Percentiles rank a stretch among this genome's conserved stretches.
Evolutionary conservation across 2,113 vertebrate genomes (phyloP).

Genomic region (Sceloporus tristichus): DNA sequence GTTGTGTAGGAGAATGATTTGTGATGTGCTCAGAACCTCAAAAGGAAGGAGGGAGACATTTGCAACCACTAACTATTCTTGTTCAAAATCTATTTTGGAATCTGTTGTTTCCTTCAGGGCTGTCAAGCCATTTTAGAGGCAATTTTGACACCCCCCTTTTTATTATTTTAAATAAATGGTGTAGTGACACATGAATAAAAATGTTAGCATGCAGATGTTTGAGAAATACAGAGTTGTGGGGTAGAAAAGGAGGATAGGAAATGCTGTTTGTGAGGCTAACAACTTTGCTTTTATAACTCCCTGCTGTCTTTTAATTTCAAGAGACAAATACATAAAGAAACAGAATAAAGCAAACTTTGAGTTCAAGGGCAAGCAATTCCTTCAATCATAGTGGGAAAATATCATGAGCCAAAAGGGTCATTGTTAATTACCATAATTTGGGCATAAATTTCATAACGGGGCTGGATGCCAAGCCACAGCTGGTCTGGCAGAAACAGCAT

Average conservation of each 20-base stretch:
- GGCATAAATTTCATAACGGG: constrained; percentile 7
- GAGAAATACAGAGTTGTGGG: background rate
- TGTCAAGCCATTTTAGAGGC: constrained; percentile 37
- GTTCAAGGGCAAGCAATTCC: background rate
- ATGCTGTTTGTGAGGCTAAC: background rate
- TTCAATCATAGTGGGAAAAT: background rate
- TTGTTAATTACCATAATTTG: constrained; percentile 16
- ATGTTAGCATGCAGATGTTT: background rate
- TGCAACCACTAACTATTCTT: constrained; percentile 36
- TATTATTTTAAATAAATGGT: constrained; percentile 15
- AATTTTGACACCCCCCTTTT: constrained; percentile 22
- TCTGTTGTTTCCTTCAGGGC: constrained; percentile 36
- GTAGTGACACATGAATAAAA: constrained; percentile 39
- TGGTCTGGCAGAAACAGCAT: background rate
- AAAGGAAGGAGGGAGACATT: constrained; percentile 34
- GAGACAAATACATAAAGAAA: too few relatives aligned
- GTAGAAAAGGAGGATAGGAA: background rate
- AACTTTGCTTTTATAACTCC: constrained; percentile 24
- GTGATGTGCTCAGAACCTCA: background rate
- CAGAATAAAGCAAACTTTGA: constrained; percentile 17
- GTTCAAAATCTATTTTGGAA: constrained; percentile 58
- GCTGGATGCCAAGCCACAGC: constrained; percentile 11
- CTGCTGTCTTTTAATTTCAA: background rate
- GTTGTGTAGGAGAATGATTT: background rate
- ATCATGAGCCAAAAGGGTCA: constrained; percentile 14